Conservation (phyloP, 2,797 vertebrate species). For the Melanotaenia parkinsoni region DNA sequence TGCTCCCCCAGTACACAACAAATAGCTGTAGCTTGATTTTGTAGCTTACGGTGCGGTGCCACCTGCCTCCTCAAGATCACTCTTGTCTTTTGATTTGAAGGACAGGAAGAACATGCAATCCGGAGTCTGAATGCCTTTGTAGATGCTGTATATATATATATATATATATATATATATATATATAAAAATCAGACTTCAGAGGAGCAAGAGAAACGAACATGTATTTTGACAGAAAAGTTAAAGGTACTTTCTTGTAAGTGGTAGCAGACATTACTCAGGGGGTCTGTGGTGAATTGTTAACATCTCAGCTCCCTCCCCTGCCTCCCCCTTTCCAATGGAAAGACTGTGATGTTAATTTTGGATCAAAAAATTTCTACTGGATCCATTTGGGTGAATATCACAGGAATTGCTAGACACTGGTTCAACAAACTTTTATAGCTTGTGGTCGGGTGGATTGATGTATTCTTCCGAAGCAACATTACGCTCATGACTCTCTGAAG, state of each 20-base stretch:
- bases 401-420: conserved; percentile 41
- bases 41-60: conserved; percentile 32
- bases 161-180: background rate
- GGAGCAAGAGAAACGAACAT: conserved; percentile 13
- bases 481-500: conserved; percentile 59
- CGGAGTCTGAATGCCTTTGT: conserved; percentile 25
- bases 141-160: conserved; percentile 11
- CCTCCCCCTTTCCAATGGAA: conserved; percentile 26
- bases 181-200: background rate
- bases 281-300: conserved; percentile 47
- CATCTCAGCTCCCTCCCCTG: conserved; percentile 25
- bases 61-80: conserved; percentile 36
- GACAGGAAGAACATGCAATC: conserved; percentile 17
- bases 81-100: conserved; percentile 17
- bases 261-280: conserved; percentile 35
- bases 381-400: conserved; percentile 50
- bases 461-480: conserved; percentile 51
- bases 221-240: conserved; percentile 41
- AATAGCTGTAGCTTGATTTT: conserved; percentile 54
- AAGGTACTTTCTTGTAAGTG: conserved; percentile 40
- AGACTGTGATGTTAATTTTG: conserved; percentile 53
- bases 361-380: conserved; percentile 24
- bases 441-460: conserved; percentile 57
- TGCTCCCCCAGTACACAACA: conserved; percentile 9
- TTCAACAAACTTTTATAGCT: conserved; percentile 54